Evolutionary conservation across 2,888 invertebrate species (phyloP), one percentile per base, ranked within the genome.

Genomic region (Hydropsyche betteni): DNA sequence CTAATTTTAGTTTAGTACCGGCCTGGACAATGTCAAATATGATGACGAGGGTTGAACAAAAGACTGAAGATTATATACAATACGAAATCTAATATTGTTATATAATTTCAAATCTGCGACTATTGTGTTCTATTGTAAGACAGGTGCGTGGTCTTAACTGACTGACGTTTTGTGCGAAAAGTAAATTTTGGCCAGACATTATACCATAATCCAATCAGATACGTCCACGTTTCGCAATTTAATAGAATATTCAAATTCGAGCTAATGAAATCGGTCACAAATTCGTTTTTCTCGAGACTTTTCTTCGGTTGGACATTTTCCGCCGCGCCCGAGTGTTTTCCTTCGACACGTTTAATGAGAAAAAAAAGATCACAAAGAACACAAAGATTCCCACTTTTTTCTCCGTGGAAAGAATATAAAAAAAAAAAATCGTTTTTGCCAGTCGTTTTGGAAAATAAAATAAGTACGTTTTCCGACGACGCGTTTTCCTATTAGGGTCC

Each of bases 21-120:
- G 10, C 4, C 36, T 36, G 34, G 34, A 4, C 36, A 64, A 34
- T 64, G 12, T 64, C 64, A 64, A 64, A 64, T 36, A 12, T 64
- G 64, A 64, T 64, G 36, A 64, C 34, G 64, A 36, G 64, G 64
- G 58, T 58, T 24, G 58, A 58, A 58, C 58, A 58, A 58, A 44
- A 24, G 16, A 58, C 16, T 16, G 8, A n/a, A 24, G 24, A 12
- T 44, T 8, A 6, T 8, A 44, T 44, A 44, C 44, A 44, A 44
- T 44, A 44, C 24, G 44, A 44, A 8, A 44, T 44, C 10, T 44
- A 24, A 24, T 24, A 24, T 24, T 24, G 10, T 44, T 6, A 44
- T 44, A 44, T 44, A 44, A 44, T 44, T 44, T 44, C 24, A 24
- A 24, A 36, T 8, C 44, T 6, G 6, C 3, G 7, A 10, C 36